Evolutionary conservation across 2,888 invertebrate species (phyloP).

Genomic region (Notocelia uddmanniana): DNA sequence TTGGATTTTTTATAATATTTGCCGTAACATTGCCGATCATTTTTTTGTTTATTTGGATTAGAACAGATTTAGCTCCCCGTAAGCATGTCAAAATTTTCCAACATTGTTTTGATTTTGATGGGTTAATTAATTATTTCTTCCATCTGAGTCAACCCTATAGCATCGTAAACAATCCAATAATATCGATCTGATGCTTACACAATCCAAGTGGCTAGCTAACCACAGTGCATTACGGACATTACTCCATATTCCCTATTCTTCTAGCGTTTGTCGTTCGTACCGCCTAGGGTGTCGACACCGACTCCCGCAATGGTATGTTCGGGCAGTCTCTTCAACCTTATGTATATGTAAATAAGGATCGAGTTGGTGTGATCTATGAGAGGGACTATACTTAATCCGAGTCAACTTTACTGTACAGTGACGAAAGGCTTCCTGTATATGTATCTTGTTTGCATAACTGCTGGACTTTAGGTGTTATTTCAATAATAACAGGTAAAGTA

Average conservation of each 20-base stretch:
- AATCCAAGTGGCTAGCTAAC: slow-evolving; percentile 23
- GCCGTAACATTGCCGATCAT: not conserved
- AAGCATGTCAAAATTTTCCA: not conserved
- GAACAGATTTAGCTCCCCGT: not conserved
- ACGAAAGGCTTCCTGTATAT: slow-evolving; percentile 48
- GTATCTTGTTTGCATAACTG: slow-evolving; percentile 39
- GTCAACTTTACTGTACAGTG: slow-evolving; percentile 42
- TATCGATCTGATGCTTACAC: slow-evolving; percentile 27
- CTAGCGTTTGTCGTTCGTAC: slow-evolving; percentile 36
- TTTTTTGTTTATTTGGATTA: not conserved
- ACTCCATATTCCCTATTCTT: slow-evolving; percentile 40
- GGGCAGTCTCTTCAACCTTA: not conserved
- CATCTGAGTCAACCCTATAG: slow-evolving; percentile 11
- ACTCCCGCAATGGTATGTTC: slow-evolving; percentile 19
- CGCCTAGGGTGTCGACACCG: slow-evolving; percentile 31
- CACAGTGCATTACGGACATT: slow-evolving; percentile 36
- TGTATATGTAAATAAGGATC: not conserved
- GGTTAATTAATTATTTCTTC: not conserved
- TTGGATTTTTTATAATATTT: not conserved
- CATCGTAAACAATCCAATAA: slow-evolving; percentile 28
- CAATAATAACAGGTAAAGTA: slow-evolving; percentile 17
- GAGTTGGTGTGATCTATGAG: not conserved
- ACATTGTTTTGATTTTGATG: no score
- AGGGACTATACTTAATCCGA: slow-evolving; percentile 33
- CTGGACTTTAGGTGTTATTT: slow-evolving; percentile 15